A percentile compares a stretch with the other conserved stretches of the same genome.
These are phyloP conservation scores for Phrynosoma blainvillii DNA, from an alignment of 2,113 vertebrate genomes.

Conservation along the genomic window DNA sequence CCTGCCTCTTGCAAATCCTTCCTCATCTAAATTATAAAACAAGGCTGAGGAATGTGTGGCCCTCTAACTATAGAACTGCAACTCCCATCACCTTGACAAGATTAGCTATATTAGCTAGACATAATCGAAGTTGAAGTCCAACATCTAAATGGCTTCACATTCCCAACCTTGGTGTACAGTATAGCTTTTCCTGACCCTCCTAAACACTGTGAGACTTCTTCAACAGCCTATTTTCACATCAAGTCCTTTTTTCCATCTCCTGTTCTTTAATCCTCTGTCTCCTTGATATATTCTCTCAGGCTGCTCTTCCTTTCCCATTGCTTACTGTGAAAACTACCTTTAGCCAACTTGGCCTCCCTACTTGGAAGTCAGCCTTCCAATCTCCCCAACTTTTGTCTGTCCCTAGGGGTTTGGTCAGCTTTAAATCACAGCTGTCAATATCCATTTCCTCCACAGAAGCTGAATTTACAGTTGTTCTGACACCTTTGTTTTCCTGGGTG, in stretches of 20 bases:
- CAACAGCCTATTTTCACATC: neutral
- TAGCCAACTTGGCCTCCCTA: neutral
- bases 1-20: neutral
- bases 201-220: neutral
- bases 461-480: neutral
- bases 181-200: too few species aligned
- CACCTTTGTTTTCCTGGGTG: neutral
- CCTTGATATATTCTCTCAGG: neutral
- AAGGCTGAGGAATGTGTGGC: too few species aligned
- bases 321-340: neutral
- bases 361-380: neutral
- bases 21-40: too few species aligned
- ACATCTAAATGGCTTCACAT: too few species aligned
- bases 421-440: neutral
- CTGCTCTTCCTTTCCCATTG: neutral
- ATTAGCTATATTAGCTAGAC: too few species aligned
- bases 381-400: neutral
- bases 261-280: neutral
- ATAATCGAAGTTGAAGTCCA: too few species aligned
- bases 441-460: neutral
- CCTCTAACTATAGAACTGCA: too few species aligned
- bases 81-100: too few species aligned
- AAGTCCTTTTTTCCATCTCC: neutral
- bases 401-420: neutral
- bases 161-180: neutral